Base-by-base conservation (phyloP, 2,888 invertebrate genomes). In the Sarcophaga rosellei region DNA sequence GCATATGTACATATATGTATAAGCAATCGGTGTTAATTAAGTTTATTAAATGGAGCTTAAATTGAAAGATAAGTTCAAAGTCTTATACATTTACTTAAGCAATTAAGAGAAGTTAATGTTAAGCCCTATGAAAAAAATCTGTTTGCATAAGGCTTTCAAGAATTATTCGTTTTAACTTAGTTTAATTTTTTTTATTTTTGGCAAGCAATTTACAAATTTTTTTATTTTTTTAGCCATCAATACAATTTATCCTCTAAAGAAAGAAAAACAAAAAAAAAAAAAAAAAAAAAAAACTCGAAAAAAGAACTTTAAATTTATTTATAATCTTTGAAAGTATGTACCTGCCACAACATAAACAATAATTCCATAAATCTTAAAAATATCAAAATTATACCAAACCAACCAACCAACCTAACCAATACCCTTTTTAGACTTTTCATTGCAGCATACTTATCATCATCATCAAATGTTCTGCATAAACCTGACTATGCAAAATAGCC, bases 341-440 rank as follows among this genome's bases (percentile, higher is more conserved):
- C 92, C 91, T 91, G 92, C 91, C 92, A 92, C 90, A 90, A 90
- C 89, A 90, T 89, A 89, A 90, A 90, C 91, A 89, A 91, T 91
- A 91, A 92, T 90, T 91, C 92, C 92, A 92, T 92, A 92, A 91
- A 92, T 92, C 88, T 86, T 84, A 75, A 84, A 86, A 80, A 83
- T 86, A 83, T 86, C 83, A 83, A 86, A 86, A 86, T 83, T 83
- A 86, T 86, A 86, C 86, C 35, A 35, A 35, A 10, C 35, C 35
- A 35, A 10, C 35, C 35, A 10, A 1, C 8, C 35, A 35, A 35
- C 35, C 35, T 35, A 2, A 35, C 35, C 86, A 86, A 83, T 86
- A 83, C 86, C 80, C 73, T 83, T 86, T 81, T 78, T 17, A 75
- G 77, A 63, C 53, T 57, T 69, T 78, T 53, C n/a, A 69, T 12